Conservation (phyloP, 1,140 invertebrate genomes). For the Oreohelix idahoensis region DNA sequence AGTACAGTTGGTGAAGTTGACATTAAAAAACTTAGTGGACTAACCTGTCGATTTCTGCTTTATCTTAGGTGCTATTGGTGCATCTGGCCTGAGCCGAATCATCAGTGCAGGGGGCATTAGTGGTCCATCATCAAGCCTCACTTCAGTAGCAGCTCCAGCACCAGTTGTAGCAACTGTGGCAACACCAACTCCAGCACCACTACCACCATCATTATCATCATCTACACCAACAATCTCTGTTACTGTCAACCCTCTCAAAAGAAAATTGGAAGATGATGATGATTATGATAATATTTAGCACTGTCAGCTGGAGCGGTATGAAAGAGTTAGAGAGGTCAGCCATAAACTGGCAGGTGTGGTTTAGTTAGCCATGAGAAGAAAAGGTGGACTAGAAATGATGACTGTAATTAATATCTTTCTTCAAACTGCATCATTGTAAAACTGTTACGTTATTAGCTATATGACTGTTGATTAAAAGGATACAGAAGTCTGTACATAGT, state of each 20-base stretch:
- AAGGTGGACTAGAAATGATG: no score
- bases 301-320: no score
- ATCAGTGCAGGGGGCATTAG: not conserved
- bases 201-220: slow-evolving; percentile 1
- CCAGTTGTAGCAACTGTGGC: not conserved
- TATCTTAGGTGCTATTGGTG: slow-evolving; percentile 13
- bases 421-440: no score
- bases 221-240: slow-evolving; percentile 22
- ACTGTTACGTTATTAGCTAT: no score
- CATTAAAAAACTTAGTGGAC: no score
- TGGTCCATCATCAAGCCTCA: not conserved
- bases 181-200: not conserved
- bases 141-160: not conserved
- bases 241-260: slow-evolving; percentile 58
- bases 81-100: slow-evolving; percentile 28
- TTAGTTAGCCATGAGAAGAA: no score
- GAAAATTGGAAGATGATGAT: slow-evolving; percentile 65
- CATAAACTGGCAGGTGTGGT: no score
- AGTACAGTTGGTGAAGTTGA: no score
- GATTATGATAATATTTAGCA: slow-evolving; percentile 51
- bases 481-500: no score
- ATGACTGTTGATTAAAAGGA: no score
- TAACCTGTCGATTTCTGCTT: not conserved
- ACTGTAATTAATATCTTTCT: no score
- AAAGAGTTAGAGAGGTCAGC: no score